Evolutionary conservation across 2,113 vertebrate genomes (phyloP), one percentile per base, ranked within the genome.

Genomic region (Xenopus borealis): DNA sequence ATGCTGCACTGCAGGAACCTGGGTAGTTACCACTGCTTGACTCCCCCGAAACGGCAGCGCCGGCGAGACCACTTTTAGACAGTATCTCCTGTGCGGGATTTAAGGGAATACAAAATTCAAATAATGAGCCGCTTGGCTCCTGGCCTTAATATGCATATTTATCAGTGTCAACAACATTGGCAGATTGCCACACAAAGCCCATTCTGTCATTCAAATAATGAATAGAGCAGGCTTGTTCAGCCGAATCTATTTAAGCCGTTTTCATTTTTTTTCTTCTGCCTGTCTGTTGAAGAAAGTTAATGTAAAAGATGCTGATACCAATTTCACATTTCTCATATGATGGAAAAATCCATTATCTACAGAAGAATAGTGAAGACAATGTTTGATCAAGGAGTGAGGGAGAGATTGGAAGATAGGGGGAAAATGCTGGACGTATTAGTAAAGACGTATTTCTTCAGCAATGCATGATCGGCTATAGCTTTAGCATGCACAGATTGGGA

Each of bases 331-430:
- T 78, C 68, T 69, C 53, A 63, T 59, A 66, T 7, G 44, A 66
- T 79, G 61, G 55, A 80, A 80, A 84, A 83, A 85, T 79, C 82
- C 71, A 81, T 84, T 84, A 82, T 62, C 7, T 78, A 62, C 73
- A 63, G 73, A n/a, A 74, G 45, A 85, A 62, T 20, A 79, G 67
- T 0, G 16, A 79, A 78, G 66, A 79, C 66, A 79, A 0, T 3
- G 67, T 79, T 65, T 73, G 80, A 83, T 83, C 72, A 81, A 77
- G 69, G 23, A 69, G 33, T 40, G 72, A 62, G 57, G 40, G 66
- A 76, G 19, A 45, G 66, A 75, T 62, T 5, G 30, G 12, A 45
- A 63, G 73, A 76, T 62, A 50, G 2, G 61, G 69, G 57, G 19
- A 79, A 27, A 66, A 27, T 69, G 52, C 1, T 72, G 59, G 82